Evolutionary conservation across 2,888 invertebrate species (phyloP), one percentile per base, ranked within the genome.

Genomic region (Drosophila buzzatii): DNA sequence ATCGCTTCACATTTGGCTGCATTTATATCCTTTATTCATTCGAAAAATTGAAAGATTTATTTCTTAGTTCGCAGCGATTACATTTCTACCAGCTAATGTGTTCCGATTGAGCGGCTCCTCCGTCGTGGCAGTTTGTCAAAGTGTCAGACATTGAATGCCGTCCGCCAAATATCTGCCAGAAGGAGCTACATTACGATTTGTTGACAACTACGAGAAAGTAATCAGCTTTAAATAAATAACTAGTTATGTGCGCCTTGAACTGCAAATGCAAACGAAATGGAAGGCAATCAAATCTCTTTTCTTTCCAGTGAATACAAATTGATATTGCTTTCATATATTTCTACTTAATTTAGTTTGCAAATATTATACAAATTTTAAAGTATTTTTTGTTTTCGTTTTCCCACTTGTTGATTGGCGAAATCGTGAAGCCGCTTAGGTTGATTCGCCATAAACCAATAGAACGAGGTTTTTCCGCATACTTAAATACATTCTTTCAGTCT

Each of bases 31-130:
- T 76, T 73, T 83, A 89, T 79, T 91, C 89, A 89, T 73, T 89
- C 83, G 85, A 90, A 85, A 91, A 91, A 92, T 91, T 85, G 92
- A 91, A 90, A 90, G 92, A 91, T 92, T 91, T 91, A 91, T 91
- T 92, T 87, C 85, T 84, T 85, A 90, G 87, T 90, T 89, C 76
- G 61, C 70, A 76, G 66, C 74, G 90, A 79, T 85, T 89, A 79
- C 85, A 75, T 77, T 85, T 82, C 74, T 73, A 72, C 64, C 74
- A 80, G 90, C 85, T 85, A 85, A 85, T 85, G 85, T 85, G 89
- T 85, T 85, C 69, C 90, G 84, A 82, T 70, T 83, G 89, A 85
- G 77, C 84, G 77, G 76, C 68, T 88, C 69, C 70, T 76, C 61
- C 70, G 70, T 64, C 59, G 73, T 71, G 69, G 71, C 83, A 82